These are phyloP conservation scores for Mus musculus DNA, from an alignment of 2,113 vertebrate genomes.

Conservation along the genomic window DNA sequence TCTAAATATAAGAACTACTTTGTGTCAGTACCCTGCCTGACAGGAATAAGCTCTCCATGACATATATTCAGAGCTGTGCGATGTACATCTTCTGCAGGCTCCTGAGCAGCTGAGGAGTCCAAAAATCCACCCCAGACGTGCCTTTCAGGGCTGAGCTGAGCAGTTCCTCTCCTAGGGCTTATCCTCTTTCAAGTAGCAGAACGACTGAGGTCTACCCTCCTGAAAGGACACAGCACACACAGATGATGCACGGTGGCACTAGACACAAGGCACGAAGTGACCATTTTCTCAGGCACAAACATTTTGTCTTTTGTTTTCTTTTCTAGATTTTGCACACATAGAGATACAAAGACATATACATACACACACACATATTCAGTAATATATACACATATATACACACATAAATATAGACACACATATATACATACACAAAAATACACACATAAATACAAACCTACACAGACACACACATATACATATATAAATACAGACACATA, in stretches of 20 bases:
- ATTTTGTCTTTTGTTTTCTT: neutral
- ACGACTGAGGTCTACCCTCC: neutral
- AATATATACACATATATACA: neutral
- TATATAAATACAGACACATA: neutral
- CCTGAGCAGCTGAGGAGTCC: neutral
- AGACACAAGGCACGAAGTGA: neutral
- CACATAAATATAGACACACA: no score
- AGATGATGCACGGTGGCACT: neutral
- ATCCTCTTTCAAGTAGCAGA: neutral
- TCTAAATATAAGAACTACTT: neutral
- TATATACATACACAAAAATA: neutral
- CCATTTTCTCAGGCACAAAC: neutral
- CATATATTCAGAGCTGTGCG: neutral
- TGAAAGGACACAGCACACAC: neutral
- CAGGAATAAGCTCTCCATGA: neutral
- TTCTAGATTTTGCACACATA: neutral
- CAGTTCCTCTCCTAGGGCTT: neutral
- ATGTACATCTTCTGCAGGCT: neutral
- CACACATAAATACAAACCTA: neutral
- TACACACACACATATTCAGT: neutral
- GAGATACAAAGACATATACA: neutral
- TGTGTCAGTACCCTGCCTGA: neutral
- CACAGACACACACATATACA: no score
- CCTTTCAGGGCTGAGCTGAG: constrained; percentile 4
- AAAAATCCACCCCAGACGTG: neutral